Conservation (phyloP, 2,888 invertebrate genomes). For the Ptychoptera albimana region DNA sequence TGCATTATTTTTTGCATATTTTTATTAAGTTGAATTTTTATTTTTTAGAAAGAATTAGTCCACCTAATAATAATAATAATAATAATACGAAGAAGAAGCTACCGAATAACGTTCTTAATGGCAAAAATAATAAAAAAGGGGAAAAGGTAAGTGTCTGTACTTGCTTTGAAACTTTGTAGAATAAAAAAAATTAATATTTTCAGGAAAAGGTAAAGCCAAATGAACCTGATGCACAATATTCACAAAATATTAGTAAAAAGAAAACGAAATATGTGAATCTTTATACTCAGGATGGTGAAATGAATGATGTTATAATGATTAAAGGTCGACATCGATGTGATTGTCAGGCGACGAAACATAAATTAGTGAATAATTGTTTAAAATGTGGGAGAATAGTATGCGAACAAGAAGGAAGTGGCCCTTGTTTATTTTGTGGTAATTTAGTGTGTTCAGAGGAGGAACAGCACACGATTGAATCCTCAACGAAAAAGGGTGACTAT, state of each 20-base stretch:
- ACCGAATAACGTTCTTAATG: background rate
- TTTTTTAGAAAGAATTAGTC: conserved; percentile 19
- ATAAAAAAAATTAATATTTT: conserved; percentile 3
- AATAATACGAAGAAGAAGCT: background rate
- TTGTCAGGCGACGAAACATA: conserved; percentile 84
- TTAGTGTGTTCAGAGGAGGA: conserved; percentile 69
- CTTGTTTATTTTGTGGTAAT: conserved; percentile 82
- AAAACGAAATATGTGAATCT: conserved; percentile 59
- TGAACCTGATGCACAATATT: conserved; percentile 12
- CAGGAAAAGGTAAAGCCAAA: conserved; percentile 8
- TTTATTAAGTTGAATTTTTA: no score
- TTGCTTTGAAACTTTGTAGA: no score
- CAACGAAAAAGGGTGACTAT: conserved; percentile 50
- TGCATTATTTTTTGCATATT: no score
- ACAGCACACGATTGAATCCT: conserved; percentile 43
- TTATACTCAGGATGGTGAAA: conserved; percentile 53
- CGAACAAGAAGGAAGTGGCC: conserved; percentile 90
- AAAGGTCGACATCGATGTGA: conserved; percentile 76
- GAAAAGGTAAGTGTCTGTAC: conserved; percentile 9
- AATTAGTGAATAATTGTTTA: conserved; percentile 81
- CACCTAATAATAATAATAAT: background rate
- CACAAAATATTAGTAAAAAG: conserved; percentile 29
- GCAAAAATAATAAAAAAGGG: conserved; percentile 16
- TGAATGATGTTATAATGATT: conserved; percentile 37
- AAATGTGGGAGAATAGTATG: conserved; percentile 92